Percentiles rank a stretch among this genome's conserved stretches.
These are phyloP conservation scores for Pelodiscus sinensis DNA, from an alignment of 2,113 vertebrate species.

Conservation along the genomic window DNA sequence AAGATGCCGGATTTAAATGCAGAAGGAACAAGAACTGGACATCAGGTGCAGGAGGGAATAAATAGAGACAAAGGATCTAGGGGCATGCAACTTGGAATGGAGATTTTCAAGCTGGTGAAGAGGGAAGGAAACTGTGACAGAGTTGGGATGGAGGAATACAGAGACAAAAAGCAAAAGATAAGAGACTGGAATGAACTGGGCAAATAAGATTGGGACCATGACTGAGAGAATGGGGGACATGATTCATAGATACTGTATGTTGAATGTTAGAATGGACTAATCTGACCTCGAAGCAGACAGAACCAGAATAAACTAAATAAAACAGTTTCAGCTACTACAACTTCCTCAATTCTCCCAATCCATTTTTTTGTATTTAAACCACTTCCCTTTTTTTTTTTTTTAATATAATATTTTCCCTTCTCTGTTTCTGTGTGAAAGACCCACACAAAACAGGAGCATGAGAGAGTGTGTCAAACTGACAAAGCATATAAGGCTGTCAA, in stretches of 20 bases:
- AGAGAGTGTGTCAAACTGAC: not conserved
- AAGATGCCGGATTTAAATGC: not conserved
- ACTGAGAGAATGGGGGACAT: not conserved
- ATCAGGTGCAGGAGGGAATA: not conserved
- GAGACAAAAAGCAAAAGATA: not conserved
- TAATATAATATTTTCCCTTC: not conserved
- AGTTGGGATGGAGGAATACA: not conserved
- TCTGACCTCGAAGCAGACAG: not conserved
- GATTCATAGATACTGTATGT: not conserved
- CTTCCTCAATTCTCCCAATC: not conserved
- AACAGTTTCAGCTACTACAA: not conserved
- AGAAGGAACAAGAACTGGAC: not conserved
- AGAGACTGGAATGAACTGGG: not conserved
- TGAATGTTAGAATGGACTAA: not conserved
- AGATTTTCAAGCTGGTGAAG: not conserved
- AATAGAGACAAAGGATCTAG: not conserved
- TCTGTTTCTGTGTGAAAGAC: not conserved
- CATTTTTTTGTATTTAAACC: not conserved
- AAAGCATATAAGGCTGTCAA: not conserved
- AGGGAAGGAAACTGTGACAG: not conserved
- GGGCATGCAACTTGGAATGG: not conserved
- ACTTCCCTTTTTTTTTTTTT: not conserved
- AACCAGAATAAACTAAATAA: not conserved
- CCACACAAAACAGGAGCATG: not conserved
- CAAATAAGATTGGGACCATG: not conserved